Evolutionary conservation across 2,113 vertebrate species (phyloP).

Genomic region (Phocoena sinus): DNA sequence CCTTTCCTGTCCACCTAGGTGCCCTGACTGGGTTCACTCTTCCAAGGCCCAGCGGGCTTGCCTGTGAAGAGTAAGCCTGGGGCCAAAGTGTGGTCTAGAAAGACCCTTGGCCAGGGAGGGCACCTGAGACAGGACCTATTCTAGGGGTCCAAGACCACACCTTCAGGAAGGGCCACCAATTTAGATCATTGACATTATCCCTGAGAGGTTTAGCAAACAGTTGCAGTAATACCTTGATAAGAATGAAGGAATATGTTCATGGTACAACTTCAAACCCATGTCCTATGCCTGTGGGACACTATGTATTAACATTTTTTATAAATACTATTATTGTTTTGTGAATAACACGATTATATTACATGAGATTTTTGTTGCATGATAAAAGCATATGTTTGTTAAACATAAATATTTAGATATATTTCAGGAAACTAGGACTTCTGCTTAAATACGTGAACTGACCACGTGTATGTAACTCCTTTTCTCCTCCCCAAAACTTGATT

Average conservation of each 20-base stretch:
- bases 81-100: background rate
- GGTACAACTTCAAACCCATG: background rate
- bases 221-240: background rate
- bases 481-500: background rate
- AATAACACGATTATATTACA: background rate
- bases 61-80: background rate
- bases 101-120: background rate
- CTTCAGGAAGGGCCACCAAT: background rate
- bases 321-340: constrained; percentile 18
- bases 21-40: background rate
- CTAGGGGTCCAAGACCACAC: background rate
- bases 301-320: background rate
- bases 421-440: background rate
- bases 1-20: background rate
- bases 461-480: background rate
- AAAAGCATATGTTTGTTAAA: background rate
- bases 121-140: background rate
- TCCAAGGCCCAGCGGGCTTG: background rate
- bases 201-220: background rate
- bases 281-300: background rate
- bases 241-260: background rate
- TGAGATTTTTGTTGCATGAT: background rate
- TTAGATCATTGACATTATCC: background rate
- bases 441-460: background rate
- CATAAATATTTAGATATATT: constrained; percentile 11